Conservation (phyloP, 2,113 vertebrate species). For the Pedionomus torquatus region DNA sequence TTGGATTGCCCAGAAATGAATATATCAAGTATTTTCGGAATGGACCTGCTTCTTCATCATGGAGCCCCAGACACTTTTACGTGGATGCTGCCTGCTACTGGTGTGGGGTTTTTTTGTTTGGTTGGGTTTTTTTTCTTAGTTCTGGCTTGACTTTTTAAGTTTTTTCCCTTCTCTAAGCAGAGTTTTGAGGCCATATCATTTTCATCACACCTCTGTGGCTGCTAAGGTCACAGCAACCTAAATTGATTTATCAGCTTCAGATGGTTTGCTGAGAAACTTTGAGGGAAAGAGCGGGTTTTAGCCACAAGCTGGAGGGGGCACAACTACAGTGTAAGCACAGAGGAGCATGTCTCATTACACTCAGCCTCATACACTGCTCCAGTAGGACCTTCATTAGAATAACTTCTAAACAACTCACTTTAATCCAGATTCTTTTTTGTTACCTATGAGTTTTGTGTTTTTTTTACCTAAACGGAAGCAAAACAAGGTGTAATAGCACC, state of each 20-base stretch:
- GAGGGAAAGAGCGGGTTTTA: neutral
- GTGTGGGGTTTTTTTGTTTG: too few relatives aligned
- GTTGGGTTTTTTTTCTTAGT: neutral
- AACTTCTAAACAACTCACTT: neutral
- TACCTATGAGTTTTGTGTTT: neutral
- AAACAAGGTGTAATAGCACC: neutral
- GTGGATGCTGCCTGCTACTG: neutral
- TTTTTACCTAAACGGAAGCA: neutral
- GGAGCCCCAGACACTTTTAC: neutral
- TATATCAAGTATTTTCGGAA: neutral
- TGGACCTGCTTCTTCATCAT: neutral
- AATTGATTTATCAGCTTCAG: neutral
- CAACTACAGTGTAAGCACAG: neutral
- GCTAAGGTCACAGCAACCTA: neutral
- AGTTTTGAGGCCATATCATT: neutral
- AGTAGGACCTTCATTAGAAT: neutral
- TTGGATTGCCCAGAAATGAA: neutral
- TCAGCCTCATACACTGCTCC: neutral
- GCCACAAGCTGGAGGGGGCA: neutral
- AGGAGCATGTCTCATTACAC: fast-evolving
- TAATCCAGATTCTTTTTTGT: neutral
- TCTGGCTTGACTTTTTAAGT: neutral
- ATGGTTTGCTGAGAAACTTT: neutral
- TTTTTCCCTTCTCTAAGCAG: neutral
- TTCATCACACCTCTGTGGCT: neutral